Conservation (phyloP, 2,113 vertebrate species). For the Semnornis frantzii region DNA sequence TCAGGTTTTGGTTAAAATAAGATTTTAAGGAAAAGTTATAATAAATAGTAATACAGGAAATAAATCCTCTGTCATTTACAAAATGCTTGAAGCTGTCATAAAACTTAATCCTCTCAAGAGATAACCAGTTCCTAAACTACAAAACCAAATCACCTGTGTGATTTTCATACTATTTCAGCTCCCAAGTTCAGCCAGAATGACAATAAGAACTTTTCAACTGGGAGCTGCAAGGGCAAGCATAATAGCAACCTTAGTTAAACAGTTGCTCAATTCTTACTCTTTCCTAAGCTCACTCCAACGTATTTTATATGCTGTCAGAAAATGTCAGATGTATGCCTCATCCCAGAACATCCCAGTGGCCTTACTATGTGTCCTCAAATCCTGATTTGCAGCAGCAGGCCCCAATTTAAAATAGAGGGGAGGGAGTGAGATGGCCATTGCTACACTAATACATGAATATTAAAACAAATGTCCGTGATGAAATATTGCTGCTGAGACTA, state of each 20-base stretch:
- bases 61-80: constrained; percentile 25
- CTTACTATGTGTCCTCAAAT: background rate
- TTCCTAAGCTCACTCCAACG: background rate
- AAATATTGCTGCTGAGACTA: constrained; percentile 26
- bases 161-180: background rate
- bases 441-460: background rate
- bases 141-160: background rate
- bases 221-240: background rate
- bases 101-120: constrained; percentile 27
- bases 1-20: background rate
- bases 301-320: background rate
- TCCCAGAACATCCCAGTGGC: background rate
- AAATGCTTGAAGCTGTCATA: background rate
- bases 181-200: background rate
- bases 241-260: background rate
- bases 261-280: background rate
- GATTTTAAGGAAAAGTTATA: background rate
- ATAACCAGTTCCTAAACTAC: background rate
- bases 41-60: background rate
- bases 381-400: background rate
- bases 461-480: background rate
- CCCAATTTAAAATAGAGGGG: too few relatives aligned
- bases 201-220: background rate
- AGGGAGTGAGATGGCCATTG: background rate
- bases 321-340: background rate